A percentile compares a stretch with the other conserved stretches of the same genome.
Conservation (phyloP, 1,140 invertebrate genomes). For the Bombus terrestris region DNA sequence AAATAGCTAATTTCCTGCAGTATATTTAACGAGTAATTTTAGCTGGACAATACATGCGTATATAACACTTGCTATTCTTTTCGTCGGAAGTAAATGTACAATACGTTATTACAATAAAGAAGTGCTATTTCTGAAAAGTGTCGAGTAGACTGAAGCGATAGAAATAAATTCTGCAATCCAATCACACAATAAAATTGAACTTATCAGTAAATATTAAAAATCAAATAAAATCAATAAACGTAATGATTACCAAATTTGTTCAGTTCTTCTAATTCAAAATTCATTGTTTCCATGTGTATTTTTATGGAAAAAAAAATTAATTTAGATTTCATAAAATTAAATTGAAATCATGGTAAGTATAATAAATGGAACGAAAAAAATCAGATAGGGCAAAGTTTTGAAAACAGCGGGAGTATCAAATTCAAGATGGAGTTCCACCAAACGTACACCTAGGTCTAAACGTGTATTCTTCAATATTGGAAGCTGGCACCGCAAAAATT, state of each 20-base stretch:
- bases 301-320: neutral
- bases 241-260: no score
- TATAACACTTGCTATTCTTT: neutral
- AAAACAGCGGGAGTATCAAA: no score
- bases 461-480: slow-evolving; percentile 3
- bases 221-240: neutral
- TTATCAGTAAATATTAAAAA: neutral
- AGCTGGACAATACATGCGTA: neutral
- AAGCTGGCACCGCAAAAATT: slow-evolving; percentile 1
- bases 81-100: neutral
- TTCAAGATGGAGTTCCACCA: neutral
- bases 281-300: no score
- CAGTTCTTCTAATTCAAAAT: no score
- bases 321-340: neutral
- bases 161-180: neutral
- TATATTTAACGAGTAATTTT: neutral
- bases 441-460: neutral
- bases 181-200: neutral
- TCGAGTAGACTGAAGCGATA: neutral
- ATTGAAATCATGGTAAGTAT: no score
- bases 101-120: neutral
- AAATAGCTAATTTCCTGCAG: neutral
- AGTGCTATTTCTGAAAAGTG: neutral
- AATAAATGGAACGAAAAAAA: neutral
- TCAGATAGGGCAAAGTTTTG: neutral